phyloP scores from a whole-genome alignment of 2,113 vertebrate species.

The Chaetodon auriga region DNA sequence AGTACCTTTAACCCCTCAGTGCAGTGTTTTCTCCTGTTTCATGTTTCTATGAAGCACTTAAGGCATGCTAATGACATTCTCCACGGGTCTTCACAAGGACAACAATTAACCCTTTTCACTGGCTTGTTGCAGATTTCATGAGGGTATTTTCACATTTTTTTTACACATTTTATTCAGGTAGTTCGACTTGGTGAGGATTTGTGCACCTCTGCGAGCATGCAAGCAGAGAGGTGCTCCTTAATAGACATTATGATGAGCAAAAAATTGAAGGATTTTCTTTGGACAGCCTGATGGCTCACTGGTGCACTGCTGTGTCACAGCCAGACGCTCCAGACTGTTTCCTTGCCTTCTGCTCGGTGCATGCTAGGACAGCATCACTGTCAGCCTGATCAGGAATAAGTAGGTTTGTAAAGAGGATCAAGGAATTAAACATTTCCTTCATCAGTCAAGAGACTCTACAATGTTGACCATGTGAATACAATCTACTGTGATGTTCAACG shows the following conservation, averaged over 20 bases:
- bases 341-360: slow-evolving; percentile 58
- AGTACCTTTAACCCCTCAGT: too few species aligned
- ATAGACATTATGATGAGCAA: slow-evolving; percentile 25
- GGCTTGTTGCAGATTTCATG: not conserved
- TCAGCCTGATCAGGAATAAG: slow-evolving; percentile 53
- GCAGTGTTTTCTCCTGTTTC: not conserved
- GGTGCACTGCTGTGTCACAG: slow-evolving; percentile 58
- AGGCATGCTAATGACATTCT: not conserved
- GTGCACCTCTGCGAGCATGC: slow-evolving; percentile 1
- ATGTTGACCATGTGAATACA: slow-evolving; percentile 6
- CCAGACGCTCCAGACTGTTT: slow-evolving; percentile 58
- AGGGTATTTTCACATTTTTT: not conserved
- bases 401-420: slow-evolving; percentile 41
- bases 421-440: slow-evolving; percentile 27
- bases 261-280: slow-evolving; percentile 51
- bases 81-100: not conserved
- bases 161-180: slow-evolving; percentile 2
- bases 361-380: slow-evolving; percentile 49
- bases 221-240: slow-evolving; percentile 18
- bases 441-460: slow-evolving; percentile 21
- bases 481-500: slow-evolving; percentile 4
- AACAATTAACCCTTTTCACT: not conserved
- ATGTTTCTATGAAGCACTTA: not conserved
- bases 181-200: not conserved
- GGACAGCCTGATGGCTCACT: slow-evolving; percentile 55